Conservation (phyloP, 2,888 invertebrate species). For the Calameuta idolon region DNA sequence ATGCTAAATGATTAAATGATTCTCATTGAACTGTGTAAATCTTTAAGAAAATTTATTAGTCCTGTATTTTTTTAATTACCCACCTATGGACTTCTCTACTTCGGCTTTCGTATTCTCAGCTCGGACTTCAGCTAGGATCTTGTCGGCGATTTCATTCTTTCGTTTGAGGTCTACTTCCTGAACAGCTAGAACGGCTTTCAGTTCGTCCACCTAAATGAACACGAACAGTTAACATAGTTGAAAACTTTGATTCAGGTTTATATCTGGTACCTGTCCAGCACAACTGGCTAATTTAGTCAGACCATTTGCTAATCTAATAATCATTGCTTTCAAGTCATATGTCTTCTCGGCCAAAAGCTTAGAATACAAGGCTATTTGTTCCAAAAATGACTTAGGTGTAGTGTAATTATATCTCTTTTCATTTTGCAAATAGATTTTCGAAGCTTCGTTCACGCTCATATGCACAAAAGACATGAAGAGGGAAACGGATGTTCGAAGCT, state of each 20-base stretch:
- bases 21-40: background rate
- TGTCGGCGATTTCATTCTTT: slow-evolving; percentile 92
- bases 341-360: slow-evolving; percentile 79
- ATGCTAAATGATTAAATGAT: slow-evolving; percentile 66
- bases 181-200: slow-evolving; percentile 80
- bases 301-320: slow-evolving; percentile 86
- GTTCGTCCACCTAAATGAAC: slow-evolving; percentile 74
- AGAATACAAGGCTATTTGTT: slow-evolving; percentile 86
- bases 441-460: slow-evolving; percentile 87
- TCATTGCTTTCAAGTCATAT: slow-evolving; percentile 78
- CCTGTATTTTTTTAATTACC: slow-evolving; percentile 24
- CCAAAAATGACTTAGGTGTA: slow-evolving; percentile 95
- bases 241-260: slow-evolving; percentile 9
- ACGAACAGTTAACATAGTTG: slow-evolving; percentile 7
- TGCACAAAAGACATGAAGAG: slow-evolving; percentile 93
- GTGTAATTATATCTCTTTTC: slow-evolving; percentile 95
- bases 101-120: slow-evolving; percentile 93
- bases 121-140: slow-evolving; percentile 86
- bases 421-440: slow-evolving; percentile 81
- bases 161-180: slow-evolving; percentile 87
- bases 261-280: slow-evolving; percentile 77
- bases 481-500: slow-evolving; percentile 72
- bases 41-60: slow-evolving; percentile 22
- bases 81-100: slow-evolving; percentile 84
- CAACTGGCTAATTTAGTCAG: slow-evolving; percentile 88